Evolutionary conservation across 1,140 invertebrate species (phyloP).

Genomic region (Drosophila erecta): DNA sequence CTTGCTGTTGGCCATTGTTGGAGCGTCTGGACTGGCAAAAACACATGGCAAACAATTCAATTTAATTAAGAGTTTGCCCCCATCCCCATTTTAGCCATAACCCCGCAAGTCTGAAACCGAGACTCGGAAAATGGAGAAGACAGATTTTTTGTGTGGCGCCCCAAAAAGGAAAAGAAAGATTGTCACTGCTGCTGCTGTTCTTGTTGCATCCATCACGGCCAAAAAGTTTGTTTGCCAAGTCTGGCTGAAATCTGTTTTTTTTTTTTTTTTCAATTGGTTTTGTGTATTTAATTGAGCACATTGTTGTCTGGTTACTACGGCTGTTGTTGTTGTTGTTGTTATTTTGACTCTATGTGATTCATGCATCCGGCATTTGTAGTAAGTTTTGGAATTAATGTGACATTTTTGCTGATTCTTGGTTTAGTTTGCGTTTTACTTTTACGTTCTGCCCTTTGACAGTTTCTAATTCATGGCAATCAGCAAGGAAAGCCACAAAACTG

Average conservation of each 20-base stretch:
- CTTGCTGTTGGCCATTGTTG: conserved; percentile 39
- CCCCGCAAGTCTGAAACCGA: conserved; percentile 22
- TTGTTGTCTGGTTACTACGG: conserved; percentile 38
- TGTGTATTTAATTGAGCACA: conserved; percentile 40
- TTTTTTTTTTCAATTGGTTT: conserved; percentile 20
- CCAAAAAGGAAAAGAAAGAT: conserved; percentile 33
- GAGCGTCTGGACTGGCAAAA: conserved; percentile 63
- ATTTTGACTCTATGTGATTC: conserved; percentile 8
- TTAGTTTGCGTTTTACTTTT: conserved; percentile 19
- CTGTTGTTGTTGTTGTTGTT: too few species aligned
- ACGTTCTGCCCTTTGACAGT: conserved; percentile 36
- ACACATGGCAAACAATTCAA: conserved; percentile 78
- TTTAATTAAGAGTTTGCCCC: conserved; percentile 75
- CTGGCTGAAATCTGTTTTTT: conserved; percentile 13
- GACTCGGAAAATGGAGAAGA: conserved; percentile 11
- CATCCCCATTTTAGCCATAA: conserved; percentile 18
- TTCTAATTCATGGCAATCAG: conserved; percentile 49
- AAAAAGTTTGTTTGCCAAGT: conserved; percentile 51
- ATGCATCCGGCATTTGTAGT: conserved; percentile 14
- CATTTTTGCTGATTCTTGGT: conserved; percentile 47
- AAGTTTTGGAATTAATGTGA: conserved; percentile 49
- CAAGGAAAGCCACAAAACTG: conserved; percentile 43
- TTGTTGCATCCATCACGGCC: conserved; percentile 54
- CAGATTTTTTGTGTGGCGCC: conserved; percentile 35
- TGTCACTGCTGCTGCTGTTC: conserved; percentile 17